Evolutionary conservation across 2,113 vertebrate species (phyloP), one percentile per base, ranked within the genome.

Genomic region (Otolemur garnettii): DNA sequence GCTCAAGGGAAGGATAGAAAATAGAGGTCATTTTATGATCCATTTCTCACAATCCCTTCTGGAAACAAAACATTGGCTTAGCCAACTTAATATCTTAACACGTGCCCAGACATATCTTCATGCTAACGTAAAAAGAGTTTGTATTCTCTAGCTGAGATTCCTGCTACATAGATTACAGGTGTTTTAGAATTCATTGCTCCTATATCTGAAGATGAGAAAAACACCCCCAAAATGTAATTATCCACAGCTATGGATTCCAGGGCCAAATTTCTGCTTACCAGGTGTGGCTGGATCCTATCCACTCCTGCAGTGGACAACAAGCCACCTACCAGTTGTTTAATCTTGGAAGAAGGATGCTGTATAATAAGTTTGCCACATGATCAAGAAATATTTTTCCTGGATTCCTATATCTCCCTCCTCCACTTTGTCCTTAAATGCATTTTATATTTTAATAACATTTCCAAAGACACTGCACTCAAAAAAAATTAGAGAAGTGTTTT

Each of bases 371-470:
- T 97, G 90, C 74, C 96, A 93, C 62, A 96, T 93, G 98, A 96
- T 98, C 95, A 98, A 96, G 94, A 96, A 97, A 50, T 90, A 91
- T 97, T 98, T 98, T 97, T 94, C 93, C 95, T 96, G 97, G 88
- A 90, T 96, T 86, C 90, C 24, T 97, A 55, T 1, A 22, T 97
- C 97, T 97, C 78, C 84, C 90, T 95, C 28, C 33, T 95, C 69
- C 10, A 78, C 62, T 91, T 89, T 75, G 86, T 85, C 88, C 96
- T 97, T 97, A 97, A 97, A 96, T 81, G 90, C 53, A 93, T 91
- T 84, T 95, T 94, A 57, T 53, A 96, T 96, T 97, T 98, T 87
- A 94, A 95, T 71, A 96, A 80, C 7, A 0, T 93, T 97, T 50
- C 94, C 96, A 97, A 95, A 87, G 95, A 87, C 83, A 68, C n/a